These are phyloP conservation scores for Oryctolagus cuniculus DNA, from an alignment of 2,113 vertebrate species.

Conservation along the genomic window DNA sequence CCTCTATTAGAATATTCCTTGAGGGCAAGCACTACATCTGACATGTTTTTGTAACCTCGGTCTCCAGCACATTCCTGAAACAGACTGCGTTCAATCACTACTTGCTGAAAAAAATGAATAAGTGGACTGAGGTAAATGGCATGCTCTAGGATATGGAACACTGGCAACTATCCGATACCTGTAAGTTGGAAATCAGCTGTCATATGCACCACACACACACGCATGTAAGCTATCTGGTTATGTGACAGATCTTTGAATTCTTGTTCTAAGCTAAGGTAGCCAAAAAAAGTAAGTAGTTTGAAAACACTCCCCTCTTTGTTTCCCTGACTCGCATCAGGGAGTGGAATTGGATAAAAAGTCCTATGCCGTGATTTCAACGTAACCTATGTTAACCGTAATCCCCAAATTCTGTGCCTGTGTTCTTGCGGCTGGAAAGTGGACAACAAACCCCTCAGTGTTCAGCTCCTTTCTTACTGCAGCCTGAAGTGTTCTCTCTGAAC, in stretches of 20 bases:
- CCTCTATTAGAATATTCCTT: conserved; percentile 69
- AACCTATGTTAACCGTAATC: neutral
- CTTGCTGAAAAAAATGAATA: neutral
- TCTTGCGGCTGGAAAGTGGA: neutral
- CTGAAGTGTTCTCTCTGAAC: neutral
- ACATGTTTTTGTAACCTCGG: conserved; percentile 76
- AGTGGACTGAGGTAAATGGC: conserved; percentile 42
- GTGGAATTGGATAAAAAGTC: neutral
- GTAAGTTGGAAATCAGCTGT: conserved; percentile 27
- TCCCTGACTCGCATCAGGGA: neutral
- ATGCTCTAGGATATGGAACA: neutral
- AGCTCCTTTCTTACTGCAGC: neutral
- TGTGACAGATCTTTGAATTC: neutral
- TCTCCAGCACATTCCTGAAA: conserved; percentile 51
- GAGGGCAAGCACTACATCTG: conserved; percentile 56
- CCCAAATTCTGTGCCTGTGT: neutral
- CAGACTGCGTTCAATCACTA: conserved; percentile 47
- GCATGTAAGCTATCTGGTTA: conserved; percentile 1
- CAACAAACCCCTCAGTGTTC: neutral
- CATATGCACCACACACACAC: neutral
- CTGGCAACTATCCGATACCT: neutral
- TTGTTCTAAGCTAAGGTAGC: neutral
- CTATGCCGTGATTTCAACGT: neutral
- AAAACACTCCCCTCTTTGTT: neutral
- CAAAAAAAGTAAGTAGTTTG: neutral